Percentiles rank a stretch among this genome's conserved stretches.
phyloP scores from a whole-genome alignment of 2,113 vertebrate species.

The Lophius piscatorius region DNA sequence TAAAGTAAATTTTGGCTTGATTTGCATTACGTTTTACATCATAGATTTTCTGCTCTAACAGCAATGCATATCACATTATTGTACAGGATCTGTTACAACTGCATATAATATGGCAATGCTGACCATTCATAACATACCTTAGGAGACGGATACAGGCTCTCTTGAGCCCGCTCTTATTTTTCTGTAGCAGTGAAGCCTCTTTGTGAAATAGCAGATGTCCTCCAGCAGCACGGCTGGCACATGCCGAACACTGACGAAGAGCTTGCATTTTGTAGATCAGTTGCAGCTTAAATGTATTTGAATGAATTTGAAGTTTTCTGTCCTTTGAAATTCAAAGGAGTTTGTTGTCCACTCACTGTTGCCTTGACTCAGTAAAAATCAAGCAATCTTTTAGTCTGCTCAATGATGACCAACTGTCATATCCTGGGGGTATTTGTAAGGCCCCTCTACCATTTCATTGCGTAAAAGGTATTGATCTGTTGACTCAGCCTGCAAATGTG shows the following conservation, averaged over 20 bases:
- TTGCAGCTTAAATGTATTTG: slow-evolving; percentile 4
- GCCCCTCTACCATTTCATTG: slow-evolving; percentile 19
- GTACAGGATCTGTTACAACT: no score
- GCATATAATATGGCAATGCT: neutral
- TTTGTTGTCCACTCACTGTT: neutral
- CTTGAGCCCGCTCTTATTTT: slow-evolving; percentile 55
- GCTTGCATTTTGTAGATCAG: slow-evolving; percentile 61
- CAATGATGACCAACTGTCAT: neutral
- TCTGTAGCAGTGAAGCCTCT: slow-evolving; percentile 57
- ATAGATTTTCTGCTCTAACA: no score
- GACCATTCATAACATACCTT: slow-evolving; percentile 54
- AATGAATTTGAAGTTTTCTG: neutral
- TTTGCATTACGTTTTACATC: no score
- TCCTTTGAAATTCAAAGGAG: neutral
- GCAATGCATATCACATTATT: no score
- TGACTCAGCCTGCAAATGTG: slow-evolving; percentile 52
- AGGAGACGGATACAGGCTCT: slow-evolving; percentile 59
- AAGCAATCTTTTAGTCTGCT: slow-evolving; percentile 17
- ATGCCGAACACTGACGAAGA: slow-evolving; percentile 66
- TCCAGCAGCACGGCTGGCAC: slow-evolving; percentile 57
- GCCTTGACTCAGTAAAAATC: slow-evolving; percentile 10
- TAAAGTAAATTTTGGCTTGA: no score
- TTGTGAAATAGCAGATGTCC: slow-evolving; percentile 54
- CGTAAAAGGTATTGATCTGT: slow-evolving; percentile 72
- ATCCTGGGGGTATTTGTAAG: slow-evolving; percentile 57